phyloP scores from a whole-genome alignment of 2,797 vertebrate genomes.

The Austrolebias charrua region DNA sequence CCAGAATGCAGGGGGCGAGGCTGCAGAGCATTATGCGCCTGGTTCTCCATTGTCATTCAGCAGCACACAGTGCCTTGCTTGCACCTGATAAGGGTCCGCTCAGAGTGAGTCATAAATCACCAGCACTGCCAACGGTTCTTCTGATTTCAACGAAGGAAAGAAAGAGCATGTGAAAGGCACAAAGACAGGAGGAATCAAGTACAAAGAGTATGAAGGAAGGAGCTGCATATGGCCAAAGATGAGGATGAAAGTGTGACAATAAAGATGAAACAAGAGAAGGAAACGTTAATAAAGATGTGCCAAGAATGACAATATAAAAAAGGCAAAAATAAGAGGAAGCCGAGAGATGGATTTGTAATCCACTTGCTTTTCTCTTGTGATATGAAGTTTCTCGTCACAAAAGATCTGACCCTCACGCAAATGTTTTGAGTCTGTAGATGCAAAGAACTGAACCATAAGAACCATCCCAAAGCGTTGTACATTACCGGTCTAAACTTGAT shows the following conservation, averaged over 20 bases:
- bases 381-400: constrained; percentile 88
- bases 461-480: too few relatives aligned
- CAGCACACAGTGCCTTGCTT: constrained; percentile 87
- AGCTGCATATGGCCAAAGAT: constrained; percentile 15
- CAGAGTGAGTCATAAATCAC: constrained; percentile 97
- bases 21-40: constrained; percentile 90
- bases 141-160: constrained; percentile 81
- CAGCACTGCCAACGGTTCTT: constrained; percentile 80
- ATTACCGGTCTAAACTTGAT: too few relatives aligned
- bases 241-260: constrained; percentile 40
- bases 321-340: constrained; percentile 15
- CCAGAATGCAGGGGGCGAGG: constrained; percentile 90
- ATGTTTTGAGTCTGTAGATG: too few relatives aligned
- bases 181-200: constrained; percentile 33
- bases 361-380: constrained; percentile 89
- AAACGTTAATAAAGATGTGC: constrained; percentile 17
- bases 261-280: constrained; percentile 26
- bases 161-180: constrained; percentile 44
- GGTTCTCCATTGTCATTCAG: constrained; percentile 97
- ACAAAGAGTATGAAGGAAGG: constrained; percentile 39
- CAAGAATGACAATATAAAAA: constrained; percentile 12
- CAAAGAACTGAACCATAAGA: too few relatives aligned
- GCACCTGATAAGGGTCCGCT: constrained; percentile 94
- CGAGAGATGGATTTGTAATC: constrained; percentile 81
- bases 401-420: constrained; percentile 86